Evolutionary conservation across 2,113 vertebrate genomes (phyloP), one percentile per base, ranked within the genome.

Genomic region (Menidia beryllina): DNA sequence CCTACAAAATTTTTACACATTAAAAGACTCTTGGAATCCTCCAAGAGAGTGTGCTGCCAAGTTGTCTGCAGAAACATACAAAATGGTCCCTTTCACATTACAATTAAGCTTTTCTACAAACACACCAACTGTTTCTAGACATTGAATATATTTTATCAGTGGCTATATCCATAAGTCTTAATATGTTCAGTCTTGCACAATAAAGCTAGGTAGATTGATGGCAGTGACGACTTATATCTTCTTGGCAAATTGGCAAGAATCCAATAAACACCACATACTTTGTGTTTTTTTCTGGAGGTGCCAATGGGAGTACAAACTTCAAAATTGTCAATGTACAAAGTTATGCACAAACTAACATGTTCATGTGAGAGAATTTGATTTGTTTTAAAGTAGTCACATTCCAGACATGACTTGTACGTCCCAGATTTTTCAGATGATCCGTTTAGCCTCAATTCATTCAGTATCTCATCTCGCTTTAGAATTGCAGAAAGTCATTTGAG

Each of bases 1-100:
- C 20, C 55, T 69, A n/a, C 54, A 69, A 50, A 58, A 39, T 14
- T 58, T 50, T 0, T 58, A 43, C 20, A 58, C 54, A 58, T 58
- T 69, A 34, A 69, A 59, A 1, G 67, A 69, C 47, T 69, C 66
- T 11, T 58, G 54, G 45, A 25, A 56, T 24, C 56, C 55, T 15
- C 23, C 56, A 15, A 69, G 7, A 7, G 30, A 57, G 30, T 69
- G 65, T 36, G 52, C 51, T n/a, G 38, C 38, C 38, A 39, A 39
- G 38, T 39, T 39, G 38, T 39, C 38, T 0, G 26, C 36, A 56
- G 65, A 24, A 2, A 68, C 65, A 55, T 45, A 19, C 14, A 25
- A 43, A n/a, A 59, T 43, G 21, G 57, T 59, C 23, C 39, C n/a
- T n/a, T n/a, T n/a, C n/a, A n/a, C n/a, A n/a, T n/a, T n/a, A n/a